Evolutionary conservation across 1,140 invertebrate genomes (phyloP).

Genomic region (Neuroterus valhalla): DNA sequence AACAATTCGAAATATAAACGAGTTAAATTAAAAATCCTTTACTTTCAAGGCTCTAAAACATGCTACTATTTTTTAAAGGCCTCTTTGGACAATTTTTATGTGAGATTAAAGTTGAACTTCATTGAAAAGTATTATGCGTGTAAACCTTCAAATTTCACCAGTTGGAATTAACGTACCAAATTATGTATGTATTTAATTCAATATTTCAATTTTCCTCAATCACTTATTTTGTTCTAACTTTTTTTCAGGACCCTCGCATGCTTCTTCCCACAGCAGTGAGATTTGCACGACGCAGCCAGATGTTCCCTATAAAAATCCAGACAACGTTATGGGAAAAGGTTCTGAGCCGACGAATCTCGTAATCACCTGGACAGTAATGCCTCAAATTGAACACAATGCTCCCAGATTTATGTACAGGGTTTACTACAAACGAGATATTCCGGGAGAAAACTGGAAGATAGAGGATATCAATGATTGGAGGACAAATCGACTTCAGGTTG

Average conservation of each 20-base stretch:
- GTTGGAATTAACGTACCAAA: no score
- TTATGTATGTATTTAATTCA: no score
- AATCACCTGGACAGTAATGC: conserved; percentile 97
- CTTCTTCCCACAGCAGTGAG: conserved; percentile 84
- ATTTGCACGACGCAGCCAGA: conserved; percentile 91
- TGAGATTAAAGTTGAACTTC: not conserved
- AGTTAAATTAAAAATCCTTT: no score
- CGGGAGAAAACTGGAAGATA: conserved; percentile 82
- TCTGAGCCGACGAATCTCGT: conserved; percentile 92
- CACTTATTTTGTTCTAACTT: conserved; percentile 30
- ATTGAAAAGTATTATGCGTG: no score
- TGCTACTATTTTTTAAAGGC: no score
- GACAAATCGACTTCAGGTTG: conserved; percentile 79
- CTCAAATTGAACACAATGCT: conserved; percentile 96
- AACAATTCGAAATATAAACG: no score
- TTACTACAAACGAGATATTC: conserved; percentile 88
- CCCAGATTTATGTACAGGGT: conserved; percentile 94
- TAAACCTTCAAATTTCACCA: no score
- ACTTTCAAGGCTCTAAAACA: no score
- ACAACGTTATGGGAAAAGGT: conserved; percentile 94
- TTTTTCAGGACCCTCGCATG: conserved; percentile 81
- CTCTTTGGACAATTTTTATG: no score
- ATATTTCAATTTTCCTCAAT: conserved; percentile 10
- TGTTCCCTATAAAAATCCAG: conserved; percentile 95
- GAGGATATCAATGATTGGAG: conserved; percentile 88